Percentiles rank a stretch among this genome's conserved stretches.
Evolutionary conservation across 2,797 vertebrate genomes (phyloP).

Genomic region (Astyanax mexicanus): DNA sequence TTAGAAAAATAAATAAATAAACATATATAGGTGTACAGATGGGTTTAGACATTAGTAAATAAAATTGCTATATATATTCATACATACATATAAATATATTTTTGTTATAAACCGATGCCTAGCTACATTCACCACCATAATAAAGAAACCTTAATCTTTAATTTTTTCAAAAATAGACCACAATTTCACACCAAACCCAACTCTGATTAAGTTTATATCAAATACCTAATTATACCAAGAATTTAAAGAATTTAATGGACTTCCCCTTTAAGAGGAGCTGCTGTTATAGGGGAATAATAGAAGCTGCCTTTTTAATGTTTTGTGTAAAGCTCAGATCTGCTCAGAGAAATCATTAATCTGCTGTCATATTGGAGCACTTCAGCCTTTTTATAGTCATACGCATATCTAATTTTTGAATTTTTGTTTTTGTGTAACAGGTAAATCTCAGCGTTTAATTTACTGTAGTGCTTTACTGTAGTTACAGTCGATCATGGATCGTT

Average conservation of each 20-base stretch:
- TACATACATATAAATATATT: too few relatives aligned
- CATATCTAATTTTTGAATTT: background rate
- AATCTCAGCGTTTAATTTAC: background rate
- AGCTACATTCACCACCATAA: background rate
- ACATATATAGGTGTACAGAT: too few relatives aligned
- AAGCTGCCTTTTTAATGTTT: too few relatives aligned
- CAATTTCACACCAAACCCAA: too few relatives aligned
- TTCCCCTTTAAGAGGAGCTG: background rate
- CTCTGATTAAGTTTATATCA: too few relatives aligned
- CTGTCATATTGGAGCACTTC: conserved; percentile 38
- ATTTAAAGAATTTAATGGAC: background rate
- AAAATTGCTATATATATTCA: too few relatives aligned
- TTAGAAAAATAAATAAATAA: too few relatives aligned
- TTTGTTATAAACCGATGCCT: background rate
- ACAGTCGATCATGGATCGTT: background rate
- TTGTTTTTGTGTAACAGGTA: background rate
- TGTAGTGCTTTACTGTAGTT: conserved; percentile 14
- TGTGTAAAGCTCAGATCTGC: too few relatives aligned
- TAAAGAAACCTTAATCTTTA: background rate
- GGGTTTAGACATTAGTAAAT: too few relatives aligned
- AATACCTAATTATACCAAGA: background rate
- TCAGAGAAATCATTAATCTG: conserved; percentile 55
- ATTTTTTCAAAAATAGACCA: too few relatives aligned
- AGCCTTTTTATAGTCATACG: background rate
- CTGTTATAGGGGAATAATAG: background rate